Base-by-base conservation (phyloP, 2,888 invertebrate species). In the Drosophila flavopinicola region DNA sequence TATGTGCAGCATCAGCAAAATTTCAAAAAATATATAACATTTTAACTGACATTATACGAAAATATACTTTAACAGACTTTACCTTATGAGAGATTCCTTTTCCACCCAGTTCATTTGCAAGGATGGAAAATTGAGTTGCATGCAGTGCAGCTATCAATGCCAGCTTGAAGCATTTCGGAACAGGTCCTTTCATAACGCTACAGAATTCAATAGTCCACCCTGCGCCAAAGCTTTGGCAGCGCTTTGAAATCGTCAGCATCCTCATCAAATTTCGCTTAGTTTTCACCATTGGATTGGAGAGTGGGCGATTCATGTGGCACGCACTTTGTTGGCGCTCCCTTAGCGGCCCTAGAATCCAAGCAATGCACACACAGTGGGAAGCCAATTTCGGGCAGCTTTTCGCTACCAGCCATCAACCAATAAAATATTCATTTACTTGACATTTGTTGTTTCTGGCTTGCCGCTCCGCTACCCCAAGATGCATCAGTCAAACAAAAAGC, bases 361-460 rank as follows among this genome's bases (percentile, higher is more conserved):
- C 58, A 52, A 47, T 61, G 71, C 66, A 75, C 69, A 75, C 69
- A 74, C 71, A 71, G 63, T 78, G 78, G 85, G 78, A 65, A 77
- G 85, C 78, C 85, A 78, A 85, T 78, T 80, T 85, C 20, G 35
- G 61, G 23, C 2, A 57, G 73, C 53, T 47, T 47, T 32, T 42
- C 3, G 30, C 27, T 23, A 11, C 33, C 54, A 17, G 29, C 33
- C 24, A 52, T 23, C 39, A 41, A 35, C 49, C 54, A 83, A 80
- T 80, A 83, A 80, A 80, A 80, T 80, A 80, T 85, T 80, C 80
- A 80, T 80, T 85, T 83, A 66, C 66, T 66, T 73, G 65, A 72
- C 76, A 74, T 74, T 74, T 74, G 52, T 52, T 67, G 66, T 66
- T 44, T 42, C 32, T 44, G 54, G 27, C n/a, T n/a, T n/a, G n/a